Base-by-base conservation (phyloP, 2,113 vertebrate species). In the Anarrhichthys ocellatus region DNA sequence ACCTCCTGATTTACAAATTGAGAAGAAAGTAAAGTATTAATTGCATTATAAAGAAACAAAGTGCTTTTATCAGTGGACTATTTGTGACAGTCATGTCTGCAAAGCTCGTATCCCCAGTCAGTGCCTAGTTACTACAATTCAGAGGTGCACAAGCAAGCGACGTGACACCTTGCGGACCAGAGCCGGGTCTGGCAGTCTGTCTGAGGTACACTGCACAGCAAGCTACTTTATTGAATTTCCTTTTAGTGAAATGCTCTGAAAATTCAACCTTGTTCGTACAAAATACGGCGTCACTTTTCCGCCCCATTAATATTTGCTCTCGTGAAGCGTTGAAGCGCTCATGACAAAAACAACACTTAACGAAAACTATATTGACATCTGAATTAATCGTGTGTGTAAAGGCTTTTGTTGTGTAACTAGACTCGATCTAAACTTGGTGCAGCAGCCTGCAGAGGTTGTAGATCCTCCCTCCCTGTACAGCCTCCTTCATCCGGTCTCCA, bases 401-500 rank as follows among this genome's bases (percentile, higher is more conserved):
- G 54, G n/a, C 10, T 24, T 56, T 56, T 24, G 24, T 56, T 24
- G n/a, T 56, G n/a, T 56, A 56, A 67, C 27, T 62, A 22, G 18
- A 34, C 29, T 42, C 18, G 24, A 58, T 17, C 9, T 14, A 24
- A 58, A 24, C 6, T 7, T 65, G 42, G 10, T 32, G 15, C 50
- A 24, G 68, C 58, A 52, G 58, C 6, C 50, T 42, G 58, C 36
- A 29, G 17, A 48, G 9, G 22, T 50, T 50, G 13, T 13, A 18
- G n/a, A 32, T 10, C 36, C 40, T 68, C 46, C 44, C 17, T 54
- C 13, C 50, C 40, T 58, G 29, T n/a, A 22, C 38, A 44, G 42
- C 61, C 61, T 29, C 38, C n/a, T 70, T 56, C 42, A 61, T 36
- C 46, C 46, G 27, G 71, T 78, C 52, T 72, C 7, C 14, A 46